Evolutionary conservation across 2,113 vertebrate genomes (phyloP), one percentile per base, ranked within the genome.

Genomic region (Dissostichus mawsoni): DNA sequence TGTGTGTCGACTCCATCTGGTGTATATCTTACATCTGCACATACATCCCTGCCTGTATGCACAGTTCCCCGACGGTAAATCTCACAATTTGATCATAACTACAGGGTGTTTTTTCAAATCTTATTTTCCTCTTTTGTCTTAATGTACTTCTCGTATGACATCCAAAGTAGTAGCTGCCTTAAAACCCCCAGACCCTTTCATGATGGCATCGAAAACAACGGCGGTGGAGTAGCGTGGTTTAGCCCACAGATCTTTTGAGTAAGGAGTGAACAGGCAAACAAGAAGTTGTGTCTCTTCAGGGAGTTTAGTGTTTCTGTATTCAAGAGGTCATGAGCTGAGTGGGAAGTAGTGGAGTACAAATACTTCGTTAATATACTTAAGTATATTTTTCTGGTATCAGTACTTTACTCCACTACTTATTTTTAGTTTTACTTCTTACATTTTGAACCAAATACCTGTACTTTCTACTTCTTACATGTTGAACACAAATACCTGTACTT

Each of bases 131-230:
- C 70, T 79, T 88, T 82, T 84, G 81, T 84, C 69, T 77, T 80
- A 73, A 78, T 66, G 80, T 79, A 67, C 73, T 59, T 89, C 81
- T 89, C 69, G 14, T 67, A 75, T 87, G 80, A 86, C 83, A 44
- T 83, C 69, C 75, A 91, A 87, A 93, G 44, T 85, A 89, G 88
- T 89, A 89, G 86, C 80, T 89, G 80, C 80, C 69, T 75, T 87
- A 87, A 92, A 36, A 91, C 89, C 86, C 89, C 72, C 55, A 84
- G 84, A 91, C 87, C 86, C 80, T 80, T 81, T 82, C 82, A 83
- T 67, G 81, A 74, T 69, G 82, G 82, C 85, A 84, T 65, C 50
- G 59, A 80, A 92, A 89, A 92, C 86, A 86, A 72, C 68, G 74
- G 82, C 50, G n/a, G 62, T 66, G 59, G 16, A 78, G 88, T 76